Base-by-base conservation (phyloP, 2,888 invertebrate genomes). In the Trissolcus brochymenae region DNA sequence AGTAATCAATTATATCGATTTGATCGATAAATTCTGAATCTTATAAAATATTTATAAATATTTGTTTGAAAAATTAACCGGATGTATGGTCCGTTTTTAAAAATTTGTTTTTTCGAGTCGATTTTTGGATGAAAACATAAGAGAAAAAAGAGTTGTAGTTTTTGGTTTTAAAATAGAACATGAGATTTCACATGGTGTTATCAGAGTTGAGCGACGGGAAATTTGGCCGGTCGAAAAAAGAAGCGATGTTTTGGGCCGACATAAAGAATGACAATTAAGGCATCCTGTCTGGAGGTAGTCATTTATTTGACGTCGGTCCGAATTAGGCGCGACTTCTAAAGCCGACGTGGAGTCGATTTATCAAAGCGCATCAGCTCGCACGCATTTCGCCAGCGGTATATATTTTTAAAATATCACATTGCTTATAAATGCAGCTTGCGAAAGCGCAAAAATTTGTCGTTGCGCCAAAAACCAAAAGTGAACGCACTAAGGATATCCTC, bases 381-480 rank as follows among this genome's bases (percentile, higher is more conserved):
- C 80, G 81, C 82, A 81, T 81, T 71, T 80, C 76, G 80, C 70
- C 80, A 73, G 60, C 79, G 83, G 35, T 35, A 35, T 81, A 82
- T 85, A 85, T 86, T 85, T 86, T 85, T 84, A 85, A 84, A 82
- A 85, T 83, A 77, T 81, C 78, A 74, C 43, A 76, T 77, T 80
- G 79, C 79, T 80, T 78, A 80, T 76, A 72, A 77, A 71, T 49
- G 68, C 70, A 17, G 17, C 73, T 70, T 68, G 76, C 79, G 70
- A 11, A 1, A 76, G 67, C 75, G 81, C 80, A 82, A 84, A 86
- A 87, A 83, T 84, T 87, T 87, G 87, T 86, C 87, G 84, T 84
- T 86, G 85, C 81, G 87, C 87, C 87, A 87, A 85, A 87, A 85
- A 82, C 81, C 84, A 79, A 85, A 84, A 85, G 87, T 85, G 83